A percentile compares a stretch with the other conserved stretches of the same genome.
Evolutionary conservation across 2,113 vertebrate genomes (phyloP).

Genomic region (Brachyhypopomus gauderio): DNA sequence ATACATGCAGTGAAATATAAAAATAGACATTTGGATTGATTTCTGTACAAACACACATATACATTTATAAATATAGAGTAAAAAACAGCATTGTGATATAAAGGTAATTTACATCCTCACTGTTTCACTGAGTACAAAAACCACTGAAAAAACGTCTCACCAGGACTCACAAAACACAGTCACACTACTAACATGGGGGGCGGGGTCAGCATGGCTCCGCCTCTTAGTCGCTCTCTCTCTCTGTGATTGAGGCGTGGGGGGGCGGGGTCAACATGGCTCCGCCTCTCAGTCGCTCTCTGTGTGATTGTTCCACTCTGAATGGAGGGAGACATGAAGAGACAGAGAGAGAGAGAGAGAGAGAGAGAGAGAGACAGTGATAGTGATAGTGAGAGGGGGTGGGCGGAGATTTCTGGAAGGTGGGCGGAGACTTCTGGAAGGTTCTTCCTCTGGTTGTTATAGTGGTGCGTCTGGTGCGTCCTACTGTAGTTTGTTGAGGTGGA

Average conservation of each 20-base stretch:
- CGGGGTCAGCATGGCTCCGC: conserved; percentile 67
- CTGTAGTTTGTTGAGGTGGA: conserved; percentile 96
- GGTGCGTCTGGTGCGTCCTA: conserved; percentile 78
- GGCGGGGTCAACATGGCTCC: conserved; percentile 69
- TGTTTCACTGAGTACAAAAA: conserved; percentile 82
- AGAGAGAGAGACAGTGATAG: conserved; percentile 24
- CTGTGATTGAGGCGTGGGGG: conserved; percentile 51
- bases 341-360: conserved; percentile 19
- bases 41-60: conserved; percentile 81
- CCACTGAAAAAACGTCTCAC: conserved; percentile 75
- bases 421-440: conserved; percentile 1
- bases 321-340: conserved; percentile 9
- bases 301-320: conserved; percentile 40
- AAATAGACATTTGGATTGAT: conserved; percentile 96
- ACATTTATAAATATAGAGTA: conserved; percentile 99
- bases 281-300: conserved; percentile 13
- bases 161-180: conserved; percentile 63
- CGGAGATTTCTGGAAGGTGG: background rate
- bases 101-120: conserved; percentile 96
- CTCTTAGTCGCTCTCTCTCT: conserved; percentile 25
- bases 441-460: background rate
- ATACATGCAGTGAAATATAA: conserved; percentile 89
- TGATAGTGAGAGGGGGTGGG: conserved; percentile 2
- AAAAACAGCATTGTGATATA: conserved; percentile 98
- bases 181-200: conserved; percentile 86